These are phyloP conservation scores for Xyliphius kryptos DNA, from an alignment of 2,113 vertebrate species.

Conservation along the genomic window DNA sequence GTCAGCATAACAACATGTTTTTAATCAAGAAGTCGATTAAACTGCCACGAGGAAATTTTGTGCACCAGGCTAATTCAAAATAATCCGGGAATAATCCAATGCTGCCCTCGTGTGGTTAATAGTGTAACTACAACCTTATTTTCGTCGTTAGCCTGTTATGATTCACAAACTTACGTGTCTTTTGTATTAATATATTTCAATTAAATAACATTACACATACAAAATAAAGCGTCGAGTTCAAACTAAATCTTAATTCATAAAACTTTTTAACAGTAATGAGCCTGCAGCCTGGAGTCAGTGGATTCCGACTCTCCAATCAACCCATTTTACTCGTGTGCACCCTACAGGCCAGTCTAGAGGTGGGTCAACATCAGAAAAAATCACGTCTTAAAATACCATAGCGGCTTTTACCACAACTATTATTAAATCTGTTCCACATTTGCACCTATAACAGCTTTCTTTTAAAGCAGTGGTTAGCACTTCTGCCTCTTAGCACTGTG, in stretches of 20 bases:
- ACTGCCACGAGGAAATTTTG: no score
- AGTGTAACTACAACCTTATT: neutral
- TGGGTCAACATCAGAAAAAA: conserved; percentile 56
- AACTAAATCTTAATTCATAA: neutral
- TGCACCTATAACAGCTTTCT: neutral
- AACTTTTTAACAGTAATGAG: conserved; percentile 68
- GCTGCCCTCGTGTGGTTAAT: conserved; percentile 21
- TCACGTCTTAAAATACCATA: no score
- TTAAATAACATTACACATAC: no score
- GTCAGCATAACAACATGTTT: no score
- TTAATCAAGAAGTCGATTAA: no score
- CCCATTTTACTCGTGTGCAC: conserved; percentile 85
- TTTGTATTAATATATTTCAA: no score
- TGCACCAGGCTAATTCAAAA: neutral
- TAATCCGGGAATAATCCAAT: neutral
- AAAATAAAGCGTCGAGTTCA: no score
- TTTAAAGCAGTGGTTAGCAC: no score
- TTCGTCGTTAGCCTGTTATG: no score
- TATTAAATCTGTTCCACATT: neutral
- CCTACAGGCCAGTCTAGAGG: conserved; percentile 91
- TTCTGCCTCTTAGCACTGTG: no score
- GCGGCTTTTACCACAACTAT: no score
- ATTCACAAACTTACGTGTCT: neutral
- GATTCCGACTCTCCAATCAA: conserved; percentile 90
- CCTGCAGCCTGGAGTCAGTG: conserved; percentile 77